Base-by-base conservation (phyloP, 2,888 invertebrate species). In the Archips crataeganus region DNA sequence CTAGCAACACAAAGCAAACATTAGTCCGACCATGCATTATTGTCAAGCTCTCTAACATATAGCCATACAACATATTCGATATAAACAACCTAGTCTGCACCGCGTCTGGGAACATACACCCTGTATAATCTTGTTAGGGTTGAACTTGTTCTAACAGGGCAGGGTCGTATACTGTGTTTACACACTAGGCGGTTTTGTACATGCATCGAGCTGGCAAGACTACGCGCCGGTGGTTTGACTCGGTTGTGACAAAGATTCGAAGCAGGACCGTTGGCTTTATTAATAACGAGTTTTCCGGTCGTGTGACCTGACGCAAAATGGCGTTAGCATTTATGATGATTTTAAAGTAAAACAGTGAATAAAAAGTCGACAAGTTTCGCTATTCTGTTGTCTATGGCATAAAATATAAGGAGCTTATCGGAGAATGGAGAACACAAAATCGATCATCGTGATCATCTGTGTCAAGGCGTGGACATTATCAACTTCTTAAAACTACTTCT, bases 11-110 rank as follows among this genome's bases (percentile, higher is more conserved):
- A 94, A 93, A 93, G 93, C 93, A 93, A 94, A 94, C 90, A 93
- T 94, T 94, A 94, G 93, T 80, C 77, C 92, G 91, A 84, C 93
- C 94, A 94, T 94, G 94, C 94, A 94, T 93, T 94, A 94, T 94
- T 94, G 94, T 94, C 94, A 94, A 93, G 92, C 92, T 23, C 92
- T 23, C 23, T 86, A 86, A 85, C 85, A 84, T 79, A 79, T 80
- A 78, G 67, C 78, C 77, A 80, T 74, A 77, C 76, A 76, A 75
- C 75, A 78, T 76, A 76, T 75, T 71, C 59, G 39, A 39, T 15
- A 70, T 61, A 75, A 61, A 70, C 72, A 80, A 79, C 23, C 81
- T 78, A 79, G 83, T 79, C 83, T 80, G 69, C 69, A 42, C 36
- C 54, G 15, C 10, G 3, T 10, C 13, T 9, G 2, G 79, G 80